Base-by-base conservation (phyloP, 2,888 invertebrate genomes). In the Clepsis dumicolana region DNA sequence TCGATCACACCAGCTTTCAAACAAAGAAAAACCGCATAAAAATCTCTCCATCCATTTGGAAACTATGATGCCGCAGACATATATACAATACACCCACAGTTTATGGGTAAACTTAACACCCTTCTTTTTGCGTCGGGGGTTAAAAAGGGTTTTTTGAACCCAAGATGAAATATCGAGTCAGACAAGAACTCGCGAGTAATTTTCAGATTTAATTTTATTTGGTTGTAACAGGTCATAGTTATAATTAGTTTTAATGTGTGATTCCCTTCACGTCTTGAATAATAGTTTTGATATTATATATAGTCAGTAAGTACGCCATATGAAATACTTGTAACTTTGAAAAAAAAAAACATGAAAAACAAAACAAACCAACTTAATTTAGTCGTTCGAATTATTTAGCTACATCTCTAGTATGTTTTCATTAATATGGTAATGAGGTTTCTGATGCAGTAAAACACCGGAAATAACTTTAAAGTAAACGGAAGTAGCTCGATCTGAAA, bases 391-490 rank as follows among this genome's bases (percentile, higher is more conserved):
- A 57, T 38, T 52, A 44, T 44, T 44, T 44, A 35, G 50, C 48
- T 59, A 60, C 52, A 24, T 54, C 56, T 24, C 48, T 62, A 61
- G 25, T 24, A 38, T 27, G 65, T 38, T 52, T 10, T 52, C 77
- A 80, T 80, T 78, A 81, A 73, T 56, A 73, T 75, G 72, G 71
- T 73, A 79, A 80, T 79, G 61, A 71, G 75, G 81, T 84, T 85
- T 86, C 74, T 79, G 77, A 77, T 80, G 74, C 70, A 75, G 73
- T 78, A 74, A 77, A 79, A 68, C 76, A 74, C 76, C 82, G 87
- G 86, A 88, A 86, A 81, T 79, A 75, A 79, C 77, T 80, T 77
- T 76, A 80, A 82, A 78, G 70, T 79, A 73, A 82, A 81, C 86
- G 87, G 86, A 87, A 86, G 80, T 77, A 76, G 67, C 16, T 38